Evolutionary conservation across 1,140 invertebrate genomes (phyloP).

Genomic region (Lepidurus packardi): DNA sequence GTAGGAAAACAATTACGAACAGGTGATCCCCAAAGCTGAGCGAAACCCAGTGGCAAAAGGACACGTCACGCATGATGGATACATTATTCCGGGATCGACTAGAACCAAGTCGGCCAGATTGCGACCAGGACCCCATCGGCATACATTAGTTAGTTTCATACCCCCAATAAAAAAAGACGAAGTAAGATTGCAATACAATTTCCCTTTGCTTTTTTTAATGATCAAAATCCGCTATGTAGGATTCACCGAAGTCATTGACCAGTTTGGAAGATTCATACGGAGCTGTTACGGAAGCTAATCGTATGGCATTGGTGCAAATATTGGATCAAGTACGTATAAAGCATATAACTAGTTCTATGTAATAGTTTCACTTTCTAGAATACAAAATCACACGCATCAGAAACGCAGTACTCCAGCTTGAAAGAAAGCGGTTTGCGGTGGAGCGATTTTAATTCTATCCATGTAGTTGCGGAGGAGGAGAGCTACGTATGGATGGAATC

Average conservation of each 20-base stretch:
- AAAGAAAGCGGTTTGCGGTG: neutral
- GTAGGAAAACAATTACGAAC: neutral
- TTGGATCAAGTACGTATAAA: constrained; percentile 44
- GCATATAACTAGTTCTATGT: no score
- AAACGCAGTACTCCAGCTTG: neutral
- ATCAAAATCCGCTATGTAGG: constrained; percentile 51
- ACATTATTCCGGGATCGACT: constrained; percentile 31
- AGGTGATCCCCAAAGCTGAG: neutral
- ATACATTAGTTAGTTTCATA: constrained; percentile 30
- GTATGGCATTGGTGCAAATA: constrained; percentile 75
- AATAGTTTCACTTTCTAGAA: neutral
- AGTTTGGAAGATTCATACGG: constrained; percentile 81
- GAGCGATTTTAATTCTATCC: neutral
- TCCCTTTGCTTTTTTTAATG: neutral
- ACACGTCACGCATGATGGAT: constrained; percentile 26
- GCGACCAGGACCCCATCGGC: constrained; percentile 26
- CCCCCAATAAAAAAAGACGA: neutral
- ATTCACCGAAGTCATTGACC: constrained; percentile 57
- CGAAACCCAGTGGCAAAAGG: constrained; percentile 3
- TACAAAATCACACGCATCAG: neutral
- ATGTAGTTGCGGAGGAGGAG: neutral
- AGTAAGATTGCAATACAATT: constrained; percentile 5
- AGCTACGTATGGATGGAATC: neutral
- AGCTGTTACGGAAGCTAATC: constrained; percentile 79
- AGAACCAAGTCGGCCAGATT: constrained; percentile 18